Percentiles rank a stretch among this genome's conserved stretches.
phyloP scores from a whole-genome alignment of 2,888 invertebrate species.

The Matsumyia berberina region DNA sequence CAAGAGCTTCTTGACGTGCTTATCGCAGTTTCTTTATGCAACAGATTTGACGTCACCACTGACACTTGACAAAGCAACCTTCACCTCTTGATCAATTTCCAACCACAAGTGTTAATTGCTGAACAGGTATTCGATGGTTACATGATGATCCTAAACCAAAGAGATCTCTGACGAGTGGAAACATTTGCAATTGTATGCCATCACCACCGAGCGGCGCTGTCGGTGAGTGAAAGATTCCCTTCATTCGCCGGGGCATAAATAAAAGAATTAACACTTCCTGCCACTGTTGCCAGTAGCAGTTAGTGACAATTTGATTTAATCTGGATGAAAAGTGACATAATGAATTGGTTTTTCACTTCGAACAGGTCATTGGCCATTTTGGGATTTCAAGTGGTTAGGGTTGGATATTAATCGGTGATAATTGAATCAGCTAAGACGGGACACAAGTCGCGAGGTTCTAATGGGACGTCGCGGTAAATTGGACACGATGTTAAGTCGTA shows the following conservation, averaged over 20 bases:
- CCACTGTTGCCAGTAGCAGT: constrained; percentile 8
- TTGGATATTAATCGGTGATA: neutral
- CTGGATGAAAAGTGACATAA: constrained; percentile 7
- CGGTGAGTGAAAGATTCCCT: neutral
- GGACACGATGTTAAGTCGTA: no score
- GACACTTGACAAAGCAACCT: neutral
- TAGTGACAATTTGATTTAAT: constrained; percentile 7
- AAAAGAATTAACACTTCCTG: neutral
- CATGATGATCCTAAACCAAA: neutral
- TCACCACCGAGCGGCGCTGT: neutral
- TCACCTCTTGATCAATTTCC: no score
- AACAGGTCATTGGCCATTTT: constrained; percentile 26
- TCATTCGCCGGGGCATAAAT: no score
- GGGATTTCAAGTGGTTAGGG: neutral
- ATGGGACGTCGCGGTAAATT: neutral
- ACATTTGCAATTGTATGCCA: neutral
- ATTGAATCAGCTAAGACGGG: constrained; percentile 7
- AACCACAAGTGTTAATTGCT: neutral
- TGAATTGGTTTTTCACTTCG: neutral
- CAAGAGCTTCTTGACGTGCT: no score
- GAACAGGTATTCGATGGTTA: neutral
- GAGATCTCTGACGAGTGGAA: neutral
- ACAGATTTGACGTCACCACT: neutral
- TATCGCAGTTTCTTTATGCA: neutral
- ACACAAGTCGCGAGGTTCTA: constrained; percentile 16